phyloP scores from a whole-genome alignment of 2,113 vertebrate genomes.

The Erythrocercus mccallii region DNA sequence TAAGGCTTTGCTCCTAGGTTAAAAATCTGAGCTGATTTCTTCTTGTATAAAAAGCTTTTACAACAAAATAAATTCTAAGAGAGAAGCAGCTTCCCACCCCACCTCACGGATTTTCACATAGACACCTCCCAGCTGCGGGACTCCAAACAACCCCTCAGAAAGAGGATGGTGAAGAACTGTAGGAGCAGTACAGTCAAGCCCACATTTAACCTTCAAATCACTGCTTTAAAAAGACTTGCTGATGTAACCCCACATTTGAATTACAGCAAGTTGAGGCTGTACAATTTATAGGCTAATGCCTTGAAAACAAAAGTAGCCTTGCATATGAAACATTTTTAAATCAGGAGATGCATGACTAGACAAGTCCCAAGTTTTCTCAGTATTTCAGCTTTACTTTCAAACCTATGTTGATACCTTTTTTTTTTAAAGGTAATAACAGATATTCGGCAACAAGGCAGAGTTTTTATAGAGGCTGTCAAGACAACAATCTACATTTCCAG shows the following conservation, averaged over 20 bases:
- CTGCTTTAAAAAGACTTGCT: neutral
- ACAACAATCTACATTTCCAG: neutral
- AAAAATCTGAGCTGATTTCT: neutral
- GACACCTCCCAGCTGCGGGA: rapidly evolving
- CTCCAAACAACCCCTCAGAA: neutral
- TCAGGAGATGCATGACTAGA: neutral
- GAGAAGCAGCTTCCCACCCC: neutral
- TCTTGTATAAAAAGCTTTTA: neutral
- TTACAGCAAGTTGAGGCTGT: neutral
- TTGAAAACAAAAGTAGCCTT: neutral
- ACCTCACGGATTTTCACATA: neutral
- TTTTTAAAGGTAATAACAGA: neutral
- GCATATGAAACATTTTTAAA: neutral
- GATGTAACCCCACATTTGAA: neutral
- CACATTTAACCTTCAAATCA: neutral
- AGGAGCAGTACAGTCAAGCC: neutral
- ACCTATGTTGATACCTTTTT: neutral
- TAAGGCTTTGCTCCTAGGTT: neutral
- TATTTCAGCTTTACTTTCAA: neutral
- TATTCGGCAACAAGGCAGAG: neutral
- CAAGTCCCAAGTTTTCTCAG: neutral
- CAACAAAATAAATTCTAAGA: neutral
- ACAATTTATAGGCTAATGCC: neutral
- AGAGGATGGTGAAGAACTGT: neutral
- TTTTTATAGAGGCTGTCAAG: neutral